A percentile compares a stretch with the other conserved stretches of the same genome.
Conservation (phyloP, 1,140 invertebrate species). For the Maconellicoccus hirsutus region DNA sequence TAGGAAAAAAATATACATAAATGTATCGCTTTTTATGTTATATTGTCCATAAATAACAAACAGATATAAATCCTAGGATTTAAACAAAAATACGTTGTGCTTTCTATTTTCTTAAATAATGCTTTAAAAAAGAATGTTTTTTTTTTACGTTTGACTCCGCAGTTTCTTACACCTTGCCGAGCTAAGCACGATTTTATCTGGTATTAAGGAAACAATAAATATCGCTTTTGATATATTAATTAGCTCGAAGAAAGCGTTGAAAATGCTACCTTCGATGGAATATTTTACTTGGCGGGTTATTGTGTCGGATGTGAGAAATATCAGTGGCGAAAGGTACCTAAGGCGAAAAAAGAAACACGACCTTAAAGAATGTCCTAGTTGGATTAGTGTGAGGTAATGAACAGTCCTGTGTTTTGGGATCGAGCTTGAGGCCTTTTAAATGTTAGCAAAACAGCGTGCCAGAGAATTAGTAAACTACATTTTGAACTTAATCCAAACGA, state of each 20-base stretch:
- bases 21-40: background rate
- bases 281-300: background rate
- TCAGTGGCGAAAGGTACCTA: background rate
- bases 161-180: background rate
- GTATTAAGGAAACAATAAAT: background rate
- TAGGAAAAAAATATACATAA: background rate
- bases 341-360: too few relatives aligned
- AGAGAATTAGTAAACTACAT: too few relatives aligned
- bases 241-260: background rate
- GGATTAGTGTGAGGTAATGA: too few relatives aligned
- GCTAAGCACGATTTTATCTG: background rate
- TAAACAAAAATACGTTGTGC: background rate
- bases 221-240: background rate
- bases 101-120: background rate
- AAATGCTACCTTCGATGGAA: background rate
- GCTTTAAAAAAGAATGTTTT: too few relatives aligned
- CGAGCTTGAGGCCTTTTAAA: too few relatives aligned
- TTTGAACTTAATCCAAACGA: too few relatives aligned
- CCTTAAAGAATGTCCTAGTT: too few relatives aligned
- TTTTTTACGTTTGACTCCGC: too few relatives aligned
- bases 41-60: slow-evolving; percentile 5
- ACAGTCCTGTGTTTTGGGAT: too few relatives aligned
- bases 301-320: background rate
- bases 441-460: too few relatives aligned
- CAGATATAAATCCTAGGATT: background rate